phyloP scores from a whole-genome alignment of 2,888 invertebrate species.

The Diplazon laetatorius region DNA sequence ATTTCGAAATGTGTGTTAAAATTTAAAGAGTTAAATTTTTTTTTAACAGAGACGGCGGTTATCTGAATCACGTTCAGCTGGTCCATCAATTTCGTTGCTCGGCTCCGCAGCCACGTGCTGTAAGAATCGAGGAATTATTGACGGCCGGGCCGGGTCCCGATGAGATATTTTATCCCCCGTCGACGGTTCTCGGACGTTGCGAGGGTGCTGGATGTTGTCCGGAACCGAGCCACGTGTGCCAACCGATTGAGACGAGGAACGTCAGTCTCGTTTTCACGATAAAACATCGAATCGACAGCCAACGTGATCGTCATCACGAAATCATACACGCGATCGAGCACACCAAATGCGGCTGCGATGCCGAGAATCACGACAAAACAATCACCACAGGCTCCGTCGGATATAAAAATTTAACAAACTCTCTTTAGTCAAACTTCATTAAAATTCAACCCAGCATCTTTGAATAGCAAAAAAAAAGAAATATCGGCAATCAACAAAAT shows the following conservation, averaged over 20 bases:
- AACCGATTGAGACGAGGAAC: constrained; percentile 73
- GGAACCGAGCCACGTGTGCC: constrained; percentile 72
- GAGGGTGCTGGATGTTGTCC: constrained; percentile 78
- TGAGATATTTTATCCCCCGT: constrained; percentile 77
- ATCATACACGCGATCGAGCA: constrained; percentile 76
- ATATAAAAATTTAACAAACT: no score
- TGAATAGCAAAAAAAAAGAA: no score
- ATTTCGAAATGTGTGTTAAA: background rate
- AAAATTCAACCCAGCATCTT: no score
- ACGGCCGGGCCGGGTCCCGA: constrained; percentile 75
- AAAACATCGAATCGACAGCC: constrained; percentile 75
- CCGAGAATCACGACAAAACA: constrained; percentile 56
- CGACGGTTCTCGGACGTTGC: constrained; percentile 78
- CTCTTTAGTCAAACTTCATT: no score
- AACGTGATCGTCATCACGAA: constrained; percentile 78
- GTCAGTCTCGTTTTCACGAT: constrained; percentile 79
- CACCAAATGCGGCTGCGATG: constrained; percentile 74
- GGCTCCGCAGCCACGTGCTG: constrained; percentile 75
- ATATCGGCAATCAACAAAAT: no score
- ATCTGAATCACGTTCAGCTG: constrained; percentile 76
- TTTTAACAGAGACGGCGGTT: constrained; percentile 73
- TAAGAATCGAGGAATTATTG: constrained; percentile 74
- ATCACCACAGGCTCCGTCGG: constrained; percentile 25
- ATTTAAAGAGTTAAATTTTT: no score
- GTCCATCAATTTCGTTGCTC: constrained; percentile 77